Evolutionary conservation across 1,140 invertebrate genomes (phyloP), one percentile per base, ranked within the genome.

Genomic region (Scaptomyza hsui): DNA sequence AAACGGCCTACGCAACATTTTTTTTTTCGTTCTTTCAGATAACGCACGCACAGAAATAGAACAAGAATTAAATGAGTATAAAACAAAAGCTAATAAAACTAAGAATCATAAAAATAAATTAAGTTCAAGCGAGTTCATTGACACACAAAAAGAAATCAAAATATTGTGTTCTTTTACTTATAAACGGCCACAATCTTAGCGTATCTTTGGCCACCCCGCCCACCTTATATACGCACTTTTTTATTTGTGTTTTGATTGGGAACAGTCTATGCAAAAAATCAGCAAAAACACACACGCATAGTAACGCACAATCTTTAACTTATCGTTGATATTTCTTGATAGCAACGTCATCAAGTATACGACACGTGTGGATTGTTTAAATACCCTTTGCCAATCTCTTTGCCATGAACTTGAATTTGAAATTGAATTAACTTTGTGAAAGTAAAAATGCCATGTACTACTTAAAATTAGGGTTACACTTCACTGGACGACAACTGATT

Each of bases 141-240:
- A 86, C 81, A 82, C 82, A 86, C 45, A 86, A 86, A 86, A 72
- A 82, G 70, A 86, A 86, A 86, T 86, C 82, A 88, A 81, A 85
- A 81, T 82, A 82, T 64, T 67, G 49, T 59, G 39, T 68, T 44
- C 56, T 62, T 80, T 63, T 51, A 45, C 35, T 18, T 61, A 71
- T 65, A 63, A 45, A 59, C 49, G 29, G 60, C 52, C 51, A 70
- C 60, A 64, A 64, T 64, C 67, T 55, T 15, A 15, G n/a, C 44
- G 35, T 49, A 56, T 48, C 49, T 49, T 42, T 15, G 9, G n/a
- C 45, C 9, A 29, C 16, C 15, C 4, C 37, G 48, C 62, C 37
- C 6, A 18, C 16, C 7, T 9, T 42, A 42, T 0, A 44, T 18
- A 48, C 57, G 57, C 42, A 60, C 57, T n/a, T 35, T 35, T 47